These are phyloP conservation scores for Chloropsis cyanopogon DNA, from an alignment of 2,113 vertebrate species.

Conservation along the genomic window DNA sequence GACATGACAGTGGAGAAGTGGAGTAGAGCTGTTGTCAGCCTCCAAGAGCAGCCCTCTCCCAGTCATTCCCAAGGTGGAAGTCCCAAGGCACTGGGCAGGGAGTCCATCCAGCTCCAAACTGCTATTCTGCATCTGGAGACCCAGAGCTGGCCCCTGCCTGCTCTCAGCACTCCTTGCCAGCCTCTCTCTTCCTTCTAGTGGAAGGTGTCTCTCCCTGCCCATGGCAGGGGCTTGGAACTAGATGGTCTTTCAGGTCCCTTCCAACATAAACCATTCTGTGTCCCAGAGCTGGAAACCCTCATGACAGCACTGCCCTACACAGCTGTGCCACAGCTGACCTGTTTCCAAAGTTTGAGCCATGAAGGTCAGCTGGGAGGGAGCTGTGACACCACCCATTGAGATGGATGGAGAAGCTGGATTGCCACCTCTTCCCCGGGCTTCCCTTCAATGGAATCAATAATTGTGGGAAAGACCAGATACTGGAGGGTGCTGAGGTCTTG, in stretches of 20 bases:
- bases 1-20: background rate
- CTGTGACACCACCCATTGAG: rapidly evolving
- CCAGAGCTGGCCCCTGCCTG: background rate
- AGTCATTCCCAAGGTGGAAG: background rate
- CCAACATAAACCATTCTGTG: background rate
- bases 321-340: background rate
- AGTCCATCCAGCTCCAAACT: background rate
- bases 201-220: background rate
- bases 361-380: background rate
- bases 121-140: background rate
- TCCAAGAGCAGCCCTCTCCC: background rate
- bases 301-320: too few relatives aligned
- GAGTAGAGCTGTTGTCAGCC: background rate
- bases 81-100: background rate
- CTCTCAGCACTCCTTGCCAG: background rate
- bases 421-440: background rate
- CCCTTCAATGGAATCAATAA: background rate
- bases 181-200: background rate
- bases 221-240: background rate
- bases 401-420: background rate
- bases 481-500: background rate
- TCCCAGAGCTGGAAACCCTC: background rate
- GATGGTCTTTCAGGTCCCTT: background rate
- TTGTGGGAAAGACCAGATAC: background rate
- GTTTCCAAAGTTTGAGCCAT: rapidly evolving